Conservation (phyloP, 2,797 vertebrate species). For the Sebastes miniatus region DNA sequence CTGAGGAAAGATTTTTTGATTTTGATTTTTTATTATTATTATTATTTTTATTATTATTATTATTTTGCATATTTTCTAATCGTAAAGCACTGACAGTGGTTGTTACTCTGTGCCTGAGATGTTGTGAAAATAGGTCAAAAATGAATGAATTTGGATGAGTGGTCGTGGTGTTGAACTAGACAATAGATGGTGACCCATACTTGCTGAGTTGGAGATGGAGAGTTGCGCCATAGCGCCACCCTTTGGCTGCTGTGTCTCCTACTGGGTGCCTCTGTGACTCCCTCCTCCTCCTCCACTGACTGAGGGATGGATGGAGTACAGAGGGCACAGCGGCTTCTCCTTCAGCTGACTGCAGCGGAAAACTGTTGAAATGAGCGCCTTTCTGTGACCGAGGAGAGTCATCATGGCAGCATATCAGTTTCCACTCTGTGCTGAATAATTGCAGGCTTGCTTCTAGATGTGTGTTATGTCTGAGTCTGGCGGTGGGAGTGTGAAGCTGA, state of each 20-base stretch:
- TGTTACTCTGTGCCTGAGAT: background rate
- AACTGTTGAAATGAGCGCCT: constrained; percentile 54
- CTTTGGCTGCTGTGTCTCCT: constrained; percentile 29
- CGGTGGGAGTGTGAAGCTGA: constrained; percentile 39
- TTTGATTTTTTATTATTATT: background rate
- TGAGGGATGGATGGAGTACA: constrained; percentile 24
- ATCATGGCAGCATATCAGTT: constrained; percentile 68
- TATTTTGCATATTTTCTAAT: background rate
- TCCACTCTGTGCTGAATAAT: constrained; percentile 64
- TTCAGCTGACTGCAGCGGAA: constrained; percentile 70
- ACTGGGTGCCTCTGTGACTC: constrained; percentile 7
- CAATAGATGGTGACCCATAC: background rate
- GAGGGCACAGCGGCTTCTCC: constrained; percentile 39
- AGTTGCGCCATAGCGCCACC: constrained; percentile 63
- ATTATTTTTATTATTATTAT: background rate
- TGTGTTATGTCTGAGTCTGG: constrained; percentile 53
- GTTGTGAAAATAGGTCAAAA: constrained; percentile 16
- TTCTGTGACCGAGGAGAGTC: constrained; percentile 39
- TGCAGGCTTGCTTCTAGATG: constrained; percentile 50
- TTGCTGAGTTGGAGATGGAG: background rate
- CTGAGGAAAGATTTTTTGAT: background rate
- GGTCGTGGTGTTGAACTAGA: background rate
- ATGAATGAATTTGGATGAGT: constrained; percentile 22
- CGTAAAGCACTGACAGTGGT: background rate
- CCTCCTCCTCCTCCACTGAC: background rate